These are phyloP conservation scores for Rhynchotus rufescens DNA, from an alignment of 2,797 vertebrate species.

Conservation along the genomic window DNA sequence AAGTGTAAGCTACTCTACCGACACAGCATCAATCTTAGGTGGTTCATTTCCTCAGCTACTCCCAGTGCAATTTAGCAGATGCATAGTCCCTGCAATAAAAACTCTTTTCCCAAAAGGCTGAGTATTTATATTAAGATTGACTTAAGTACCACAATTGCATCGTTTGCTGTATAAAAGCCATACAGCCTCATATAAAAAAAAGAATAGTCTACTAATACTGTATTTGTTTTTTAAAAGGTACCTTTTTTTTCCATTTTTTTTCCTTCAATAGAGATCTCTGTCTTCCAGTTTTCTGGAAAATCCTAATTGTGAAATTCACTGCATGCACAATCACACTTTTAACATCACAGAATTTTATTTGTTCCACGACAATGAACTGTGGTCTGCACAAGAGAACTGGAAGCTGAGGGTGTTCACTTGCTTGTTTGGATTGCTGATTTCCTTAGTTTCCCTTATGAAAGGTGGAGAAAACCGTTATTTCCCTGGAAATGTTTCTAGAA, in stretches of 20 bases:
- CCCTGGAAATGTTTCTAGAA: neutral
- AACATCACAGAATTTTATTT: neutral
- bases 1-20: slow-evolving; percentile 16
- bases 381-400: neutral
- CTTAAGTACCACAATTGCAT: neutral
- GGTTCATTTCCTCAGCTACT: slow-evolving; percentile 40
- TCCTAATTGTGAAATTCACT: neutral
- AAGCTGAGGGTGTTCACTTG: neutral
- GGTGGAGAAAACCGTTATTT: neutral
- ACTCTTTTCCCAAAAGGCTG: neutral
- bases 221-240: fast-evolving
- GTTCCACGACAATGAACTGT: neutral
- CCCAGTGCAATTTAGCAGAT: slow-evolving; percentile 14
- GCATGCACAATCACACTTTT: neutral
- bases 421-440: neutral
- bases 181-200: neutral
- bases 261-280: neutral
- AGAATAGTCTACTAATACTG: neutral
- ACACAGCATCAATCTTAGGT: slow-evolving; percentile 38
- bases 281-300: neutral
- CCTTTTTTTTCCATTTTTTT: neutral
- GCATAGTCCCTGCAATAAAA: slow-evolving; percentile 29
- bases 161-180: neutral
- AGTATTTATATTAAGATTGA: slow-evolving; percentile 14
- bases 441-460: neutral